Conservation (phyloP, 1,140 invertebrate genomes). For the Sycophila sp. region DNA sequence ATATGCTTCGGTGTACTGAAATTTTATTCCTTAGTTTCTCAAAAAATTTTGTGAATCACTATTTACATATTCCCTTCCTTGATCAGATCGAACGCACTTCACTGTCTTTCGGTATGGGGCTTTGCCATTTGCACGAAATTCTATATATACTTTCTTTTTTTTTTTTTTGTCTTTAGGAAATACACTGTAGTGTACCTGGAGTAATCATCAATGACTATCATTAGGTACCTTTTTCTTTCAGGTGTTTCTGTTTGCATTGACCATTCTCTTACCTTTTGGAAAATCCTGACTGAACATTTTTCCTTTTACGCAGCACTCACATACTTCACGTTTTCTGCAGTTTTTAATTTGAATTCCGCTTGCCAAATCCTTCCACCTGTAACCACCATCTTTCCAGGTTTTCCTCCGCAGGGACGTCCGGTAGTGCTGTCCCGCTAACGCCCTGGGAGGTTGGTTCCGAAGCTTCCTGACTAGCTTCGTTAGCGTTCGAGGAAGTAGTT, state of each 20-base stretch:
- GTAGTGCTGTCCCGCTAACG: too few relatives aligned
- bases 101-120: slow-evolving; percentile 37
- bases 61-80: slow-evolving; percentile 44
- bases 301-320: not conserved
- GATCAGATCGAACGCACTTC: slow-evolving; percentile 47
- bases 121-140: slow-evolving; percentile 40
- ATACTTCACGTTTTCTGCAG: not conserved
- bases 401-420: too few relatives aligned
- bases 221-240: slow-evolving; percentile 33
- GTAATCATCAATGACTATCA: slow-evolving; percentile 46
- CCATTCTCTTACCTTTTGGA: not conserved
- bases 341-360: not conserved
- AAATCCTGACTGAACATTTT: not conserved
- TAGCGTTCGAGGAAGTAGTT: too few relatives aligned
- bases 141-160: slow-evolving; percentile 32
- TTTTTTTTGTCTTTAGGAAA: slow-evolving; percentile 39
- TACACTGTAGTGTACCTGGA: slow-evolving; percentile 37
- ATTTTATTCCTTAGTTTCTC: slow-evolving; percentile 41
- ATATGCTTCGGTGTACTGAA: slow-evolving; percentile 35
- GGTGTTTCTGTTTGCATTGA: slow-evolving; percentile 39
- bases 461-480: too few relatives aligned
- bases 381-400: too few relatives aligned
- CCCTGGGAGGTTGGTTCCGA: too few relatives aligned
- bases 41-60: slow-evolving; percentile 35
- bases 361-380: not conserved